Conservation (phyloP, 2,888 invertebrate species). For the Drosophila leonis region DNA sequence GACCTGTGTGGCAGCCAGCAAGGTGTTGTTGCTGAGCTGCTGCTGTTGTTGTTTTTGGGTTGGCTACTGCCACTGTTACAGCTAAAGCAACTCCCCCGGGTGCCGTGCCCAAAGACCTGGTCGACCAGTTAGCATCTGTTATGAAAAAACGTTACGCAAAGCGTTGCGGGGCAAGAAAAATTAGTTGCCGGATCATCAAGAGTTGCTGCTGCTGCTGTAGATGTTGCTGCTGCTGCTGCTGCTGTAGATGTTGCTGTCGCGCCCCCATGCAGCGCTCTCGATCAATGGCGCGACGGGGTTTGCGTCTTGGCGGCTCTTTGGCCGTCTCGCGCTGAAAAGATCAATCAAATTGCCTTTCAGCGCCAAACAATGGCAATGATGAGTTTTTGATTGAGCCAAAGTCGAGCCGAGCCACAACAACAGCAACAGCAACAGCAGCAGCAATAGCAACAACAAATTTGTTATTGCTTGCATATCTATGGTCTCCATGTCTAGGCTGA, state of each 20-base stretch:
- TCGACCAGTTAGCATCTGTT: slow-evolving; percentile 71
- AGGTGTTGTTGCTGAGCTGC: slow-evolving; percentile 23
- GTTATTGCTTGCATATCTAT: slow-evolving; percentile 10
- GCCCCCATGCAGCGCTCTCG: slow-evolving; percentile 62
- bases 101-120: slow-evolving; percentile 47
- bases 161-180: slow-evolving; percentile 41
- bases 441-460: neutral
- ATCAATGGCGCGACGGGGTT: slow-evolving; percentile 58
- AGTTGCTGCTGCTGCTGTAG: slow-evolving; percentile 23
- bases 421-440: slow-evolving; percentile 12
- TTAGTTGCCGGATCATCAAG: slow-evolving; percentile 54
- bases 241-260: slow-evolving; percentile 28
- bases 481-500: slow-evolving; percentile 15
- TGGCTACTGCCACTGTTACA: slow-evolving; percentile 61
- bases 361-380: slow-evolving; percentile 64
- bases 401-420: slow-evolving; percentile 22
- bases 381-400: slow-evolving; percentile 64
- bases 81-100: slow-evolving; percentile 54
- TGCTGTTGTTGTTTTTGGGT: slow-evolving; percentile 26
- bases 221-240: slow-evolving; percentile 22
- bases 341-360: slow-evolving; percentile 70
- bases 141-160: slow-evolving; percentile 56
- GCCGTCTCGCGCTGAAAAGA: slow-evolving; percentile 62
- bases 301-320: slow-evolving; percentile 46
- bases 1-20: slow-evolving; percentile 66